Conservation (phyloP, 2,797 vertebrate species). For the Phoeniculus purpureus region DNA sequence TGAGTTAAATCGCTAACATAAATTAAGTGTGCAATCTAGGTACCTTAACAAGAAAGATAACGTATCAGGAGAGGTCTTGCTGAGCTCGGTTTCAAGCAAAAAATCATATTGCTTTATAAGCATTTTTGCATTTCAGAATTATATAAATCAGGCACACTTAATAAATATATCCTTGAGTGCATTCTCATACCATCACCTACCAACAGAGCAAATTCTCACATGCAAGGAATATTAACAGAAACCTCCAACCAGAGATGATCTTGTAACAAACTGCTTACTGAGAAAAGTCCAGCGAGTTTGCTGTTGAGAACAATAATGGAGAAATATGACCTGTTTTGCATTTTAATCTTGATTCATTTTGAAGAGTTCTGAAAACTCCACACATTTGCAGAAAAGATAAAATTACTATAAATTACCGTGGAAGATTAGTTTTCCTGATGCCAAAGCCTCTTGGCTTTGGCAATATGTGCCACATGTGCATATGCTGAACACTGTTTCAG, state of each 20-base stretch:
- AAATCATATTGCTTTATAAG: fast-evolving
- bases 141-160: neutral
- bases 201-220: neutral
- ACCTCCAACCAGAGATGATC: neutral
- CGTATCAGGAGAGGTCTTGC: neutral
- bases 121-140: neutral
- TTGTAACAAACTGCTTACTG: neutral
- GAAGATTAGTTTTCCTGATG: neutral
- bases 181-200: neutral
- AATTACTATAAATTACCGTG: neutral
- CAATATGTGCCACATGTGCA: neutral
- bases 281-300: neutral
- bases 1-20: neutral
- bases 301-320: neutral
- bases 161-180: fast-evolving
- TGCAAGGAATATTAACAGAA: neutral
- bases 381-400: too few species aligned
- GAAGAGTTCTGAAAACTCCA: neutral
- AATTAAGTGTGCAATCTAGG: neutral
- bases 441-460: neutral
- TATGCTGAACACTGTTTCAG: neutral
- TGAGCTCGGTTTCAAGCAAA: neutral
- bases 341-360: neutral
- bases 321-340: neutral
- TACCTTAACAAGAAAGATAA: neutral